These are phyloP conservation scores for Brenthis hecate DNA, from an alignment of 2,888 invertebrate genomes.

Conservation along the genomic window DNA sequence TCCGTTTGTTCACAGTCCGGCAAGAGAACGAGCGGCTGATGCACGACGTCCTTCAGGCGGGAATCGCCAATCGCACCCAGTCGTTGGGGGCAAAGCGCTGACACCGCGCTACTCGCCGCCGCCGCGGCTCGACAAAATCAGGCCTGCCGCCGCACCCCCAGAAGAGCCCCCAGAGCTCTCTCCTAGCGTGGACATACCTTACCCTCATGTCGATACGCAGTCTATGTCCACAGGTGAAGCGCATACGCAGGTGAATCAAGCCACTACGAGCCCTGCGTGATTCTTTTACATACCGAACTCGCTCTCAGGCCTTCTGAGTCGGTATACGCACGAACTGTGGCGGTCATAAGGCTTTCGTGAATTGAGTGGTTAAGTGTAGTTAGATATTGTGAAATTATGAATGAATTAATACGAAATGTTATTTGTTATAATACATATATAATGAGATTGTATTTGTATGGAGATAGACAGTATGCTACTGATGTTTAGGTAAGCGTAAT, in stretches of 20 bases:
- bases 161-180: constrained; percentile 65
- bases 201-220: constrained; percentile 34
- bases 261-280: constrained; percentile 55
- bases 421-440: constrained; percentile 58
- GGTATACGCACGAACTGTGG: constrained; percentile 20
- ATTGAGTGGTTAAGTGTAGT: constrained; percentile 57
- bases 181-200: constrained; percentile 41
- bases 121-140: constrained; percentile 72
- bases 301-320: constrained; percentile 15
- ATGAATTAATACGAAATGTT: constrained; percentile 71
- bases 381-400: constrained; percentile 75
- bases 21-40: constrained; percentile 94
- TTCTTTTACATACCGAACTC: constrained; percentile 49
- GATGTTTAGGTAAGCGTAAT: constrained; percentile 24
- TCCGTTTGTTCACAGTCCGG: constrained; percentile 86
- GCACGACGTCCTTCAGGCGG: constrained; percentile 87
- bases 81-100: constrained; percentile 80
- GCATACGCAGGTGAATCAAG: constrained; percentile 48
- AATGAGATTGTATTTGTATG: constrained; percentile 33
- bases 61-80: constrained; percentile 81
- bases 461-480: constrained; percentile 32
- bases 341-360: constrained; percentile 23
- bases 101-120: constrained; percentile 80
- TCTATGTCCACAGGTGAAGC: constrained; percentile 40
- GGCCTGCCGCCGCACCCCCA: constrained; percentile 76